Percentiles rank a stretch among this genome's conserved stretches.
These are phyloP conservation scores for Bovichtus variegatus DNA, from an alignment of 2,797 vertebrate species.

Conservation along the genomic window DNA sequence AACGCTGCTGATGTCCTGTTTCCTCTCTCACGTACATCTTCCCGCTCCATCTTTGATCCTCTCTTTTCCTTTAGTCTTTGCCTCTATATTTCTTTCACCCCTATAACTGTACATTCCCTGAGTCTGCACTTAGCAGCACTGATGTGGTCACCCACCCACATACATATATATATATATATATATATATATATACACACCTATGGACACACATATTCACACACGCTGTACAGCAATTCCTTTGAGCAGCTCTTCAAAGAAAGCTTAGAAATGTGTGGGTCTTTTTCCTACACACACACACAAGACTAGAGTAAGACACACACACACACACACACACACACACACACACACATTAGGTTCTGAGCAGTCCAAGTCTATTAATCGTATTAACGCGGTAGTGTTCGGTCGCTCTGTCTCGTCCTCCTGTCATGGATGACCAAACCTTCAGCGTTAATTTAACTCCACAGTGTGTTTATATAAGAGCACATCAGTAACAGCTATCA, in stretches of 20 bases:
- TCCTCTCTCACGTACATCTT: background rate
- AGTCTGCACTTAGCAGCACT: slow-evolving; percentile 6
- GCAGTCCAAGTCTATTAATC: slow-evolving; percentile 42
- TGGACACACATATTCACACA: slow-evolving; percentile 1
- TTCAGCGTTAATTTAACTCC: slow-evolving; percentile 10
- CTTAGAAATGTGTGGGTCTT: slow-evolving; percentile 10
- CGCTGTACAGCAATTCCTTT: background rate
- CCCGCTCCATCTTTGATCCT: background rate
- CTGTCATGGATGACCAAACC: background rate
- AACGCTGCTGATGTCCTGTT: background rate
- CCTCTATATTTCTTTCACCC: background rate
- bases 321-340: slow-evolving; percentile 14
- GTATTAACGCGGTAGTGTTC: slow-evolving; percentile 37
- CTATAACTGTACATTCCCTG: background rate
- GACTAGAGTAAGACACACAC: background rate
- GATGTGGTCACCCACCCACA: slow-evolving; percentile 28
- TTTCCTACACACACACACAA: slow-evolving; percentile 6
- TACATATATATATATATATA: background rate
- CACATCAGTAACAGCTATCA: background rate
- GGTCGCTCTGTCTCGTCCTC: background rate
- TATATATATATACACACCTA: background rate
- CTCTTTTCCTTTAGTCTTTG: slow-evolving; percentile 17
- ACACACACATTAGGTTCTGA: slow-evolving; percentile 1
- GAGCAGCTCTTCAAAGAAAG: slow-evolving; percentile 24
- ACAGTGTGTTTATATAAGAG: background rate